Conservation (phyloP, 2,888 invertebrate genomes). For the Cataglyphis albicans region DNA sequence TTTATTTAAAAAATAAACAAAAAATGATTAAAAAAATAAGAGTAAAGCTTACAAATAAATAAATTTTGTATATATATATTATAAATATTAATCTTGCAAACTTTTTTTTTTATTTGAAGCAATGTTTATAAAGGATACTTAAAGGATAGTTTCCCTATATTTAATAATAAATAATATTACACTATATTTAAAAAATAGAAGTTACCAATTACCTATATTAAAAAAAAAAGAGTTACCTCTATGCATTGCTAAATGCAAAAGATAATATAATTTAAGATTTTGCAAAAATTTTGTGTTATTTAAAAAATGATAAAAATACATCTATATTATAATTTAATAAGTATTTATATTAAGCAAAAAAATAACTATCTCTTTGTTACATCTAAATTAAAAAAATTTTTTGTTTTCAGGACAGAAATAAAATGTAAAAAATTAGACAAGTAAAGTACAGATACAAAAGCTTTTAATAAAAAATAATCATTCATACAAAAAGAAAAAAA, state of each 20-base stretch:
- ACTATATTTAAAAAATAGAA: neutral
- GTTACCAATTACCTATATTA: too few relatives aligned
- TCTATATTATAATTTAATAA: constrained; percentile 20
- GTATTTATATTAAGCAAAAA: neutral
- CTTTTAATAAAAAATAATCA: neutral
- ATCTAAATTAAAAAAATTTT: too few relatives aligned
- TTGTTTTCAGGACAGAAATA: too few relatives aligned
- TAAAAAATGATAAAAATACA: neutral
- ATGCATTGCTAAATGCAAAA: neutral
- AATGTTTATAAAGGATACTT: neutral
- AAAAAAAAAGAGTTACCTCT: neutral
- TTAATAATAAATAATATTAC: neutral
- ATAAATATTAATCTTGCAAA: neutral
- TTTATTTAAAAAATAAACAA: too few relatives aligned
- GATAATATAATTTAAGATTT: constrained; percentile 12
- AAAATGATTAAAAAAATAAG: too few relatives aligned
- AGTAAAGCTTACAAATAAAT: too few relatives aligned
- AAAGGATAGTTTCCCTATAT: neutral
- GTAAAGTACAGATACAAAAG: neutral
- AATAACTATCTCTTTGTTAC: too few relatives aligned
- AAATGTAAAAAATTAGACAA: too few relatives aligned
- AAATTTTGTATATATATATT: too few relatives aligned
- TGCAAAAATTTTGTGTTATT: constrained; percentile 19
- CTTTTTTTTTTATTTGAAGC: neutral
- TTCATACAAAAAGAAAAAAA: too few relatives aligned